These are phyloP conservation scores for Arvicanthis niloticus DNA, from an alignment of 2,113 vertebrate genomes.

Conservation along the genomic window DNA sequence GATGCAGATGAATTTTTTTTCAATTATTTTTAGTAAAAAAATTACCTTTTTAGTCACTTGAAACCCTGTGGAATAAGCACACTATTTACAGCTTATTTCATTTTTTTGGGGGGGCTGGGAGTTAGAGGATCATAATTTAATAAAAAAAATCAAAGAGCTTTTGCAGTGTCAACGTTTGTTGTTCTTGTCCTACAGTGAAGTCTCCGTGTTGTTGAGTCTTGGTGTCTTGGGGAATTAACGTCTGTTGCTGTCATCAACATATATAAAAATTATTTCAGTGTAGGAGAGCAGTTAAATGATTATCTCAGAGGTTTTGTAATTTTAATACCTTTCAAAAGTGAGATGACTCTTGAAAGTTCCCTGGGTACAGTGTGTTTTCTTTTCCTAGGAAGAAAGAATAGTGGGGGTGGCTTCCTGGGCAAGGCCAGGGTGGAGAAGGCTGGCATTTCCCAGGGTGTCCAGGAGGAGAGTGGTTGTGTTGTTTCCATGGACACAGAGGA, in stretches of 20 bases:
- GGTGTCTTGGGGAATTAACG: not conserved
- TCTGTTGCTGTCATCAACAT: not conserved
- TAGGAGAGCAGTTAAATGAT: not conserved
- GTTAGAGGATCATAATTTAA: slow-evolving; percentile 21
- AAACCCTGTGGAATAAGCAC: slow-evolving; percentile 5
- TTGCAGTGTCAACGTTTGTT: not conserved
- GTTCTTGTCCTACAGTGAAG: not conserved
- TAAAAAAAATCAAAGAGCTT: not conserved
- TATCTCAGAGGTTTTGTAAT: slow-evolving; percentile 8
- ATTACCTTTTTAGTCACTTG: not conserved
- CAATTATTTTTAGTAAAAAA: not conserved
- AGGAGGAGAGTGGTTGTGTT: not conserved
- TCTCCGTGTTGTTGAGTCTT: not conserved
- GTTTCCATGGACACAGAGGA: slow-evolving; percentile 72
- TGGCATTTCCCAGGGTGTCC: slow-evolving; percentile 51
- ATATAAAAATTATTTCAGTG: not conserved
- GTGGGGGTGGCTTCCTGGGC: slow-evolving; percentile 49
- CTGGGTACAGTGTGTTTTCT: not conserved
- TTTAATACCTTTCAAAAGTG: not conserved
- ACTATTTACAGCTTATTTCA: not conserved
- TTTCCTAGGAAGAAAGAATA: not conserved
- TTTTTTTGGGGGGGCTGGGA: slow-evolving; percentile 6
- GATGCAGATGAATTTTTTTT: not conserved
- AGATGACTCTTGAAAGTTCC: not conserved
- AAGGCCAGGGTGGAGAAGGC: slow-evolving; percentile 21